Base-by-base conservation (phyloP, 2,113 vertebrate species). In the Jacana jacana region DNA sequence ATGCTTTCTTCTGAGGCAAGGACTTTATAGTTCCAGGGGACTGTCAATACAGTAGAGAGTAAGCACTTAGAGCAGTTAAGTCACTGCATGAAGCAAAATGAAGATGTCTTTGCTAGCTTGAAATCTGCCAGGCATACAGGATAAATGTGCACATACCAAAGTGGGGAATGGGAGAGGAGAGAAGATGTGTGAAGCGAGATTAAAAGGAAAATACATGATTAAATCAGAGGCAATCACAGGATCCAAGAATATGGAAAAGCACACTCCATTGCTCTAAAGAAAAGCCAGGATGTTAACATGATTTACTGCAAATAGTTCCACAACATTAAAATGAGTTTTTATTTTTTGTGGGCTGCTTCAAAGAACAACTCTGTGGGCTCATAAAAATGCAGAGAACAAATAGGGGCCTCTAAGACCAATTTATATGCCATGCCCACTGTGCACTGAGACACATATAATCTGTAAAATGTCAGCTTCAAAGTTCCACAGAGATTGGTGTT, bases 401-500 rank as follows among this genome's bases (percentile, higher is more conserved):
- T 98, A 98, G 97, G 98, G 98, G 97, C 98, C 98, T 98, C 98
- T 98, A 98, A 98, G 98, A 97, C 98, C 98, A 98, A 98, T 98
- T 98, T 98, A 98, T 98, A 98, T 97, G 97, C 98, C 96, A 97
- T 98, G 98, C 98, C 97, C 98, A 98, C 97, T 98, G 98, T 97
- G 98, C 97, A 93, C 97, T 44, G 98, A 98, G 98, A 98, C 97
- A 98, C 98, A 98, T 98, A 98, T 98, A 98, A 98, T 99, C 98
- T 99, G 98, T 99, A 99, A 99, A 98, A 98, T 96, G 98, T 99
- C 95, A 98, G 98, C 98, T 99, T 99, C 98, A 99, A 99, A 99
- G 99, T 98, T 98, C 98, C 96, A 98, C 97, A 91, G 97, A 99
- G 99, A 98, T 98, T 98, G 98, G 98, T 98, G 98, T 99, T 98